Evolutionary conservation across 2,888 invertebrate species (phyloP).

Genomic region (Aspidiotus rigidus): DNA sequence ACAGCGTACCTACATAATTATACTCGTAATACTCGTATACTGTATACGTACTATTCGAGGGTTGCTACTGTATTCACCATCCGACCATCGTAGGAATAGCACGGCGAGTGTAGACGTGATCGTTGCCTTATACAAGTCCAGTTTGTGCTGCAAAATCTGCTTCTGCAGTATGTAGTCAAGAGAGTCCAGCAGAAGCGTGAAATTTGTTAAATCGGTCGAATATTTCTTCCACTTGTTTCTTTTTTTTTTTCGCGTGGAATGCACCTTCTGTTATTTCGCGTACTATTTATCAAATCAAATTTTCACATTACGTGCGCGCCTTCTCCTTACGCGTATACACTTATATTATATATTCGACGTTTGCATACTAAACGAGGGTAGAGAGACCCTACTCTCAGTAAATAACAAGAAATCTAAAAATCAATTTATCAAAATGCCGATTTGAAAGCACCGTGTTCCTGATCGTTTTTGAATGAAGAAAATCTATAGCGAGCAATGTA

Average conservation of each 20-base stretch:
- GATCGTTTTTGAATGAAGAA: neutral
- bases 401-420: slow-evolving; percentile 15
- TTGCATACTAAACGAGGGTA: too few relatives aligned
- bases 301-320: slow-evolving; percentile 13
- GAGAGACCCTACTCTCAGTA: slow-evolving; percentile 1
- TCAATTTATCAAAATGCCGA: slow-evolving; percentile 18
- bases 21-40: too few relatives aligned
- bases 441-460: neutral
- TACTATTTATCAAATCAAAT: slow-evolving; percentile 25
- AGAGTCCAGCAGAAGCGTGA: slow-evolving; percentile 18
- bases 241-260: slow-evolving; percentile 7
- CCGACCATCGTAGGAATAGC: too few relatives aligned
- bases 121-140: too few relatives aligned
- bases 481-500: too few relatives aligned
- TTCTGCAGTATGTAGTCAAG: neutral
- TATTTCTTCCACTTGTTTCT: slow-evolving; percentile 6
- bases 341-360: too few relatives aligned
- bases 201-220: slow-evolving; percentile 26
- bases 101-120: too few relatives aligned
- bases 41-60: too few relatives aligned
- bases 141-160: too few relatives aligned
- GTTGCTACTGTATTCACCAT: too few relatives aligned
- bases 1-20: too few relatives aligned
- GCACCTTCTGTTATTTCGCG: slow-evolving; percentile 21
- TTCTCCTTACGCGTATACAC: neutral